Conservation (phyloP, 2,113 vertebrate species). For the Oxygymnocypris stewartii region DNA sequence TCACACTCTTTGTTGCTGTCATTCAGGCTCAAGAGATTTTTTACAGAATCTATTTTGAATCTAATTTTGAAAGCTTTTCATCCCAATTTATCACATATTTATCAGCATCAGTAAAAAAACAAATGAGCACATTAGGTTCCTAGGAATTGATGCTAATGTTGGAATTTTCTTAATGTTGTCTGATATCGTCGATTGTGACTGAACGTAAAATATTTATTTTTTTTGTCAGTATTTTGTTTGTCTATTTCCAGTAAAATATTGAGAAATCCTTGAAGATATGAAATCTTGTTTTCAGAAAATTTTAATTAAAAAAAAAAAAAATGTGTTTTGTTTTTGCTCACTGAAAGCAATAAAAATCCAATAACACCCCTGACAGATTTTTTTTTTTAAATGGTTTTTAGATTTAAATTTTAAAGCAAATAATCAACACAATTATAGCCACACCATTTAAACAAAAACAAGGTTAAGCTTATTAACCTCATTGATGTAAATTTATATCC, state of each 20-base stretch:
- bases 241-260: background rate
- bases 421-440: background rate
- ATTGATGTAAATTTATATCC: background rate
- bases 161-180: background rate
- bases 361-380: background rate
- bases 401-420: background rate
- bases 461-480: conserved; percentile 2
- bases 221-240: background rate
- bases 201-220: background rate
- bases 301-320: background rate
- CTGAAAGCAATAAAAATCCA: background rate
- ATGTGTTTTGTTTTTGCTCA: background rate
- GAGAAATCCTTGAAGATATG: background rate
- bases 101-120: background rate
- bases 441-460: background rate
- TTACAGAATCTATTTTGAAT: background rate
- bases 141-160: background rate
- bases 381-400: too few relatives aligned
- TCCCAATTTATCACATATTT: background rate
- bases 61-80: background rate
- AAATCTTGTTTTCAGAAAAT: background rate
- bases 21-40: background rate
- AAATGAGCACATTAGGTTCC: background rate
- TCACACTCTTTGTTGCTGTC: conserved; percentile 2
- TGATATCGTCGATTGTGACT: background rate